These are phyloP conservation scores for Aphrocallistes beatrix DNA, from an alignment of 37 sponge, comb jelly and placozoan species.

Conservation along the genomic window DNA sequence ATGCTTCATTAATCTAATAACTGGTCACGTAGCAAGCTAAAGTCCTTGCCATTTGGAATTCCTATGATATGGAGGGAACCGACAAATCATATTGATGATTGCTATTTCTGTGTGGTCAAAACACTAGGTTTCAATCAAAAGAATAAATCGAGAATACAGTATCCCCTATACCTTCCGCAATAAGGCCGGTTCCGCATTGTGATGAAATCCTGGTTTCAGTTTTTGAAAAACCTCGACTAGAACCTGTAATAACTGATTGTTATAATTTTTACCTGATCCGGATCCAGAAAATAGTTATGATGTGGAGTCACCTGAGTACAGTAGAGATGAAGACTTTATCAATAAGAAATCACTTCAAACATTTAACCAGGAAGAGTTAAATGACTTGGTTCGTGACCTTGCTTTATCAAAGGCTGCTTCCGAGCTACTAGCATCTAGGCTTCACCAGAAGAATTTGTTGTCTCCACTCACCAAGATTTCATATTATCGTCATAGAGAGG, in stretches of 20 bases:
- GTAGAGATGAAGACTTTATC: constrained; percentile 13
- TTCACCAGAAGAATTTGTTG: constrained; percentile 7
- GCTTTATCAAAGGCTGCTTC: constrained; percentile 8
- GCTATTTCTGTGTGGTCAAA: constrained; percentile 19
- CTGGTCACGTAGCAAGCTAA: constrained; percentile 18
- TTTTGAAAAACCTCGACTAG: not conserved
- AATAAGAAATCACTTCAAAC: not conserved
- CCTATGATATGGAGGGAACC: constrained; percentile 15
- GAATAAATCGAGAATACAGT: constrained; percentile 1
- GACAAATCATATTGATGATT: not conserved
- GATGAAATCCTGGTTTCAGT: constrained; percentile 14
- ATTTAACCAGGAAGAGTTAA: constrained; percentile 19
- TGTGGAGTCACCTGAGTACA: not conserved
- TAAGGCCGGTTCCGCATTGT: constrained; percentile 5
- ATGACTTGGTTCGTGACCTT: constrained; percentile 19
- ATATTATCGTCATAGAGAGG: constrained; percentile 5
- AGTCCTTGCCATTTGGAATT: constrained; percentile 12
- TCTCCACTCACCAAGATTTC: constrained; percentile 10
- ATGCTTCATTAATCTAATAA: constrained; percentile 6
- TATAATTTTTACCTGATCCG: constrained; percentile 11
- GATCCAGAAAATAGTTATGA: not conserved
- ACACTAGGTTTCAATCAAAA: constrained; percentile 17
- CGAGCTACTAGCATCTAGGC: constrained; percentile 19
- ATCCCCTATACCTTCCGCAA: constrained; percentile 17
- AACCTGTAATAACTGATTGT: constrained; percentile 17